These are phyloP conservation scores for Mionectes macconnelli DNA, from an alignment of 2,113 vertebrate genomes.

Conservation along the genomic window DNA sequence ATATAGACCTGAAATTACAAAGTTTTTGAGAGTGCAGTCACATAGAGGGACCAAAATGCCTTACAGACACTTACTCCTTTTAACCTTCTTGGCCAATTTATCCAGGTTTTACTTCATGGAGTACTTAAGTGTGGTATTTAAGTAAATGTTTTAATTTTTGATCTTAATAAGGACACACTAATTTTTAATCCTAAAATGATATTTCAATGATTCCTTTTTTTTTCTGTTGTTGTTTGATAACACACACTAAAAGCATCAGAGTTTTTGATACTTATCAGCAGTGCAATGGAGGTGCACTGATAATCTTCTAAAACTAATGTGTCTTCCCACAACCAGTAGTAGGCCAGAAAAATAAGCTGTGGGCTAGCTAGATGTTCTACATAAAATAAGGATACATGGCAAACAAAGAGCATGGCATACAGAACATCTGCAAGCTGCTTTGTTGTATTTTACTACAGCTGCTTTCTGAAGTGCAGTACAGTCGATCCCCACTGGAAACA, in stretches of 20 bases:
- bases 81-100: not conserved
- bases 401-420: fast-evolving
- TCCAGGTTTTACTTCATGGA: not conserved
- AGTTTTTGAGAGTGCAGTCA: not conserved
- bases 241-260: not conserved
- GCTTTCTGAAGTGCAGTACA: not conserved
- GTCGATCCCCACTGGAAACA: not conserved
- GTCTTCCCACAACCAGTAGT: not conserved
- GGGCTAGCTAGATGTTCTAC: not conserved
- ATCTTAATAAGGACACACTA: not conserved
- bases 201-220: not conserved
- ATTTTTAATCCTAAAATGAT: not conserved
- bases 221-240: not conserved
- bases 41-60: not conserved
- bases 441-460: not conserved
- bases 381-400: not conserved
- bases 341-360: not conserved
- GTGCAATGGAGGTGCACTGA: not conserved
- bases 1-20: constrained; percentile 84
- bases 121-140: not conserved
- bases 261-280: not conserved
- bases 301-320: not conserved
- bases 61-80: not conserved
- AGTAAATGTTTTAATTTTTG: not conserved
- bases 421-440: not conserved